Conservation (phyloP, 2,888 invertebrate genomes). For the Dendrolimus houi region DNA sequence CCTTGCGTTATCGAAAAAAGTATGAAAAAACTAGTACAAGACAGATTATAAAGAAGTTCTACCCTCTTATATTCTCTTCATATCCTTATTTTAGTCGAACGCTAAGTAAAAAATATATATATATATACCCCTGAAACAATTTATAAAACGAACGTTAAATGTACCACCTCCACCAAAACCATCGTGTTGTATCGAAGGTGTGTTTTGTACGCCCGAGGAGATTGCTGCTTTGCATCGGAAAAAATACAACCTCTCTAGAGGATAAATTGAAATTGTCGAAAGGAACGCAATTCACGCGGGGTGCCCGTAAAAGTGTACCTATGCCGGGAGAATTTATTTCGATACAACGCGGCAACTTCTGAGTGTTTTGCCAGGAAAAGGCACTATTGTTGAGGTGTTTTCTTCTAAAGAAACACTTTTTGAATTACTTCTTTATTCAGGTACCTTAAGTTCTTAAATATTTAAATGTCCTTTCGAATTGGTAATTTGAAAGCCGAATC, state of each 20-base stretch:
- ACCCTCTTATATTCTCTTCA: too few species aligned
- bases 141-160: neutral
- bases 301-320: conserved; percentile 7
- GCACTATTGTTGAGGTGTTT: too few species aligned
- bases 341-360: neutral
- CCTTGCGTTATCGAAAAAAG: too few species aligned
- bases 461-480: too few species aligned
- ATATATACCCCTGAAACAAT: too few species aligned
- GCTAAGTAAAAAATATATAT: too few species aligned
- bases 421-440: neutral
- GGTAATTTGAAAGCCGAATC: too few species aligned
- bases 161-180: neutral
- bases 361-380: conserved; percentile 1
- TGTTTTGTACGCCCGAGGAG: conserved; percentile 25
- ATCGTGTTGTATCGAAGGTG: conserved; percentile 1
- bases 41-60: too few species aligned
- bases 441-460: too few species aligned
- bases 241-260: conserved; percentile 46
- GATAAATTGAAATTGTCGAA: conserved; percentile 63
- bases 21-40: too few species aligned
- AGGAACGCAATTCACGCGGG: conserved; percentile 48
- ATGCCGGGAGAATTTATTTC: neutral
- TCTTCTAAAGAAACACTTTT: neutral
- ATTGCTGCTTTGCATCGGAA: conserved; percentile 61
- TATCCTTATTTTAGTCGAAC: too few species aligned